Percentiles rank a stretch among this genome's conserved stretches.
Evolutionary conservation across 2,888 invertebrate species (phyloP).

Genomic region (Dicranocentrus wangi): DNA sequence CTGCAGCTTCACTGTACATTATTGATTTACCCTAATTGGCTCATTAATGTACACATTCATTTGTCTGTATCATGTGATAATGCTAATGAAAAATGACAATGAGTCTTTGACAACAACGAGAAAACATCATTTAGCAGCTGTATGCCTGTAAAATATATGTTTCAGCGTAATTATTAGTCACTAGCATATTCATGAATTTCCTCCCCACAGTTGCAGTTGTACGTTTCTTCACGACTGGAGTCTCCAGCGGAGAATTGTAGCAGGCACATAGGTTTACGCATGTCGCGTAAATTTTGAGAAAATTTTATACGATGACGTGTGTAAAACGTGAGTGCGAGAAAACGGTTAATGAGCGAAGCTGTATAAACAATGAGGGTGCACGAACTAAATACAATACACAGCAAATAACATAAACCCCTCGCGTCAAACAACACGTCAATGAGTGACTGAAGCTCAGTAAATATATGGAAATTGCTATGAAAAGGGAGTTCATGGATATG

Average conservation of each 20-base stretch:
- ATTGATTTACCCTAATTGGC: slow-evolving; percentile 60
- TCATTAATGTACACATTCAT: slow-evolving; percentile 47
- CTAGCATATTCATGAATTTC: slow-evolving; percentile 62
- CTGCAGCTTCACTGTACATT: too few species aligned
- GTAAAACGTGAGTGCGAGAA: slow-evolving; percentile 2
- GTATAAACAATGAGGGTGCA: background rate
- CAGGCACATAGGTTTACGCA: too few species aligned
- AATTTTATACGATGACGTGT: too few species aligned
- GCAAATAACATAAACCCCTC: too few species aligned
- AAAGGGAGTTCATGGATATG: background rate
- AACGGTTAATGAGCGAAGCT: slow-evolving; percentile 40
- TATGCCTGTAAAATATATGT: too few species aligned
- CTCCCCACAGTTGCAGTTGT: too few species aligned
- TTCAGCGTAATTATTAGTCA: too few species aligned
- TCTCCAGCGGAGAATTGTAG: too few species aligned
- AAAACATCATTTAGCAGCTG: slow-evolving; percentile 6
- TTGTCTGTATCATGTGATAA: slow-evolving; percentile 35
- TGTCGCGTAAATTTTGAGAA: too few species aligned
- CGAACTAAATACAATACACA: too few species aligned
- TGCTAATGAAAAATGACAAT: slow-evolving; percentile 52
- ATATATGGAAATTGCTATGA: background rate
- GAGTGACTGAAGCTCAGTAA: too few species aligned
- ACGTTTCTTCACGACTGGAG: slow-evolving; percentile 6
- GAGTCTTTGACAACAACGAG: background rate
- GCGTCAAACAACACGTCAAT: too few species aligned